A percentile compares a stretch with the other conserved stretches of the same genome.
These are phyloP conservation scores for Pangasius mekongensis DNA, from an alignment of 2,797 vertebrate species.

Conservation along the genomic window DNA sequence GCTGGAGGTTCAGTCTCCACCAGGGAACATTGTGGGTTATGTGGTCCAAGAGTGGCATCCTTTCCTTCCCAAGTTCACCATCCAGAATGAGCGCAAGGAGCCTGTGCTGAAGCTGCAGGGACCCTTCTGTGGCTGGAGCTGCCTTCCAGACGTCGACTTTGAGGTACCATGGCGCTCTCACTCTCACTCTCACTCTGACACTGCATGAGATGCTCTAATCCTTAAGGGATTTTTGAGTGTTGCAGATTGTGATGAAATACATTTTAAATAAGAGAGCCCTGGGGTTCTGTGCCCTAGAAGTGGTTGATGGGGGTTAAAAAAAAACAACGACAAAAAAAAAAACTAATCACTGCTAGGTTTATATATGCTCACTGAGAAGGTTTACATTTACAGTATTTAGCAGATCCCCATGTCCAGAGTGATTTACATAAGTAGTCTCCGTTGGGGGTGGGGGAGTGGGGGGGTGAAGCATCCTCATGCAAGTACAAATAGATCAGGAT, in stretches of 20 bases:
- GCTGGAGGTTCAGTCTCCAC: slow-evolving; percentile 91
- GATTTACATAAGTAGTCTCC: background rate
- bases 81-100: slow-evolving; percentile 81
- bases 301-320: background rate
- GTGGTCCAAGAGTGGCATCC: slow-evolving; percentile 87
- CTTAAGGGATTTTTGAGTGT: background rate
- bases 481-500: background rate
- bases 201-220: background rate
- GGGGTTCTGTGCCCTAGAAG: background rate
- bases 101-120: slow-evolving; percentile 83
- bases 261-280: background rate
- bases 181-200: slow-evolving; percentile 5
- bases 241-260: background rate
- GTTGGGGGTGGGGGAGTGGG: too few species aligned
- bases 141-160: slow-evolving; percentile 88
- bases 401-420: background rate
- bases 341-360: background rate
- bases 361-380: background rate
- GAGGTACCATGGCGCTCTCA: slow-evolving; percentile 76
- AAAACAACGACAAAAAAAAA: background rate
- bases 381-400: background rate
- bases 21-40: slow-evolving; percentile 86
- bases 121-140: slow-evolving; percentile 86
- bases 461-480: background rate
- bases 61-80: slow-evolving; percentile 85